Evolutionary conservation across 2,797 vertebrate genomes (phyloP).

Genomic region (Alcedo atthis): DNA sequence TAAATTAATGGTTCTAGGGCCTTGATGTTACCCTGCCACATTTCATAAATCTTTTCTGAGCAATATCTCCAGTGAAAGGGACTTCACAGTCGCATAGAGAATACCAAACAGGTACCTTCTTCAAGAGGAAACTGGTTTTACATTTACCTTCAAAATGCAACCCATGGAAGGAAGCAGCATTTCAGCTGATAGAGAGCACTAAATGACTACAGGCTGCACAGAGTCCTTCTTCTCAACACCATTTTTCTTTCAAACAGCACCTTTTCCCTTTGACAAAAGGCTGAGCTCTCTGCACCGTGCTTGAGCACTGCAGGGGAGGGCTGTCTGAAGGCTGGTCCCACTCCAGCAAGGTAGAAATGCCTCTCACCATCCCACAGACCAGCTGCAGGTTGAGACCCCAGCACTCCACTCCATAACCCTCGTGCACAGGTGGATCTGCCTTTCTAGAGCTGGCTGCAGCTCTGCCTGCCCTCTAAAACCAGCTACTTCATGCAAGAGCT

Average conservation of each 20-base stretch:
- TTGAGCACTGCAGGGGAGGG: background rate
- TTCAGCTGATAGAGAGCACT: constrained; percentile 36
- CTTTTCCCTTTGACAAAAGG: background rate
- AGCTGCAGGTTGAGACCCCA: background rate
- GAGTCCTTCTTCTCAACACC: background rate
- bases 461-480: background rate
- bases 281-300: background rate
- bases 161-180: background rate
- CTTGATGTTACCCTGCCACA: constrained; percentile 69
- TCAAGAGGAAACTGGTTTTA: constrained; percentile 45
- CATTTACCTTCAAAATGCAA: constrained; percentile 48
- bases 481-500: background rate
- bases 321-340: background rate
- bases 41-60: constrained; percentile 76
- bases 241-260: background rate
- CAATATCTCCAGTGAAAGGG: constrained; percentile 48
- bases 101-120: constrained; percentile 60
- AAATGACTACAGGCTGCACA: constrained; percentile 15
- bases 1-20: constrained; percentile 75
- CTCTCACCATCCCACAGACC: background rate
- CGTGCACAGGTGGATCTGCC: background rate
- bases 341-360: background rate
- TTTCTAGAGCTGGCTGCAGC: background rate
- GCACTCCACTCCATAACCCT: accelerated
- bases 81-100: constrained; percentile 43